Base-by-base conservation (phyloP, 2,797 vertebrate species). In the Fistularia commersonii region DNA sequence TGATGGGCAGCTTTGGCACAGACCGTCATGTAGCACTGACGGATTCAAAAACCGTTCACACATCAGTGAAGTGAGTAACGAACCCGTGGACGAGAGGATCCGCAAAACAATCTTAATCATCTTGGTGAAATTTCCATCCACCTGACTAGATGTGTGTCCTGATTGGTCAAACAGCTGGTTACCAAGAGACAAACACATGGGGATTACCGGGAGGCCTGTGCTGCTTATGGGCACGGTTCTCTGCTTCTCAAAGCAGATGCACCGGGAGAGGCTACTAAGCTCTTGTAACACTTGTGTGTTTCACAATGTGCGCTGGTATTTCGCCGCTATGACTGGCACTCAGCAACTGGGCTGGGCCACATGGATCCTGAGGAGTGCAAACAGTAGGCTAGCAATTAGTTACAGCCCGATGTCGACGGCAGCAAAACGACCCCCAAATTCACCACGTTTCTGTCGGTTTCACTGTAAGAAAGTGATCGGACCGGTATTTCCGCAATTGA, bases 81-180 rank as follows among this genome's bases (percentile, higher is more conserved):
- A n/a, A n/a, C n/a, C n/a, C n/a, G n/a, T n/a, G n/a, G n/a, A n/a
- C 10, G 68, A 74, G 41, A 38, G 59, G 66, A 75, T 60, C 56
- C 42, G 53, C 32, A 50, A 54, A 57, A 79, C 75, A 82, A 81
- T 77, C 68, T 64, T 64, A 67, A 72, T 61, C 53, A 76, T 44
- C 56, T 59, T 34, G 31, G 51, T 72, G 66, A 62, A 57, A 67
- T 57, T 35, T 54, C 66, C 69, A 51, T 51, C 69, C 4, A 8
- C 58, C 60, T 34, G 32, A 57, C 47, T 55, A 64, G 57, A 34
- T 46, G 58, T 51, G 59, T 40, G 43, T 53, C 64, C 57, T 60
- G 80, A 88, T 82, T 84, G 81, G 84, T 66, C 7, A 3, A 86
- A 84, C 77, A 83, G 81, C 76, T 84, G 82, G 82, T 82, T 72